These are phyloP conservation scores for Epistrophella euchroma DNA, from an alignment of 2,888 invertebrate species.

Conservation along the genomic window DNA sequence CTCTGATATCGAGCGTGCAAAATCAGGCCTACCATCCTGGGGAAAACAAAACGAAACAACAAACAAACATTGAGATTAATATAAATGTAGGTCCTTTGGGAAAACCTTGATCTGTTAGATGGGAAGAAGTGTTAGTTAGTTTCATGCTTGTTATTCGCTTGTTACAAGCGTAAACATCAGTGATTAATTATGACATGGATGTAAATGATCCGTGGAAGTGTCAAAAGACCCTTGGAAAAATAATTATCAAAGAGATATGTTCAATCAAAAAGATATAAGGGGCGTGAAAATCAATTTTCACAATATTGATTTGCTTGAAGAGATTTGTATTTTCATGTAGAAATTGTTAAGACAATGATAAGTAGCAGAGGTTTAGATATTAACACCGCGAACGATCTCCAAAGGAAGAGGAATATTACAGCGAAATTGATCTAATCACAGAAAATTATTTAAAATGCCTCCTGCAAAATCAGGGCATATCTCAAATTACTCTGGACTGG, in stretches of 20 bases:
- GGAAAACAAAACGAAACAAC: constrained; percentile 46
- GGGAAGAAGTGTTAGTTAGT: constrained; percentile 51
- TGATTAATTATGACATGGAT: constrained; percentile 13
- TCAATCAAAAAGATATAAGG: too few relatives aligned
- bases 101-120: constrained; percentile 48
- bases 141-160: constrained; percentile 61
- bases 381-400: too few relatives aligned
- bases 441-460: too few relatives aligned
- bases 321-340: too few relatives aligned
- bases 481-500: too few relatives aligned
- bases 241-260: too few relatives aligned
- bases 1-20: constrained; percentile 63
- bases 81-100: constrained; percentile 31
- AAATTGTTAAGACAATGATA: too few relatives aligned
- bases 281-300: not conserved
- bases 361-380: too few relatives aligned
- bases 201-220: constrained; percentile 59
- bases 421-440: too few relatives aligned
- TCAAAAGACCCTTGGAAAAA: constrained; percentile 24
- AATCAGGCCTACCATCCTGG: constrained; percentile 44
- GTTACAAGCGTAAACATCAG: constrained; percentile 46
- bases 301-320: too few relatives aligned
- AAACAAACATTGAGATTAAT: constrained; percentile 38
- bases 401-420: too few relatives aligned
- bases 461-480: too few relatives aligned